Evolutionary conservation across 2,888 invertebrate genomes (phyloP).

Genomic region (Lordiphosa andalusiaca): DNA sequence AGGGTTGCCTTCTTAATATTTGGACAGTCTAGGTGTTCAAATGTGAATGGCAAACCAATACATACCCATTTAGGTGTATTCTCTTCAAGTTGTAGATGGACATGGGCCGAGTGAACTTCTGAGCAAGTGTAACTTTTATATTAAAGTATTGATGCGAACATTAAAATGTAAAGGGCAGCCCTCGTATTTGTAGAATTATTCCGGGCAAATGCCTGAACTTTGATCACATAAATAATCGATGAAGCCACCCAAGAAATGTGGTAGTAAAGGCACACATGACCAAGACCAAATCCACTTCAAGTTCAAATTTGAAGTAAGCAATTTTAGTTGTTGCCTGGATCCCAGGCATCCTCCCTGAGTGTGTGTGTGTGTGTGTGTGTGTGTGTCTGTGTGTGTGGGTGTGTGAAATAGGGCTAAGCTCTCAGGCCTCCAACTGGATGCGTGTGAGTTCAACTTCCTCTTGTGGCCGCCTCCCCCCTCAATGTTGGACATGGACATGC

Average conservation of each 20-base stretch:
- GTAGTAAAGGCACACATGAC: slow-evolving; percentile 8
- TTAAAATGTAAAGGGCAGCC: too few relatives aligned
- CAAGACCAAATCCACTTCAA: slow-evolving; percentile 15
- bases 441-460: slow-evolving; percentile 23
- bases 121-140: too few relatives aligned
- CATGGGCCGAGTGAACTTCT: too few relatives aligned
- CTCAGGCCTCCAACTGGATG: slow-evolving; percentile 20
- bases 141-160: too few relatives aligned
- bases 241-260: not conserved
- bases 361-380: slow-evolving; percentile 13
- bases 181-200: too few relatives aligned
- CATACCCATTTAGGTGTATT: too few relatives aligned
- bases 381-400: slow-evolving; percentile 48
- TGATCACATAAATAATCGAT: slow-evolving; percentile 1
- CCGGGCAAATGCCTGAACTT: not conserved
- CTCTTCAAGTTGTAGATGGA: too few relatives aligned
- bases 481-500: slow-evolving; percentile 32
- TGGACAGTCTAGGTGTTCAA: too few relatives aligned
- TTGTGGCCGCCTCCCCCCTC: slow-evolving; percentile 1
- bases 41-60: too few relatives aligned
- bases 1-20: too few relatives aligned
- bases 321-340: slow-evolving; percentile 25
- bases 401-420: slow-evolving; percentile 66
- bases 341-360: too few relatives aligned
- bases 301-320: slow-evolving; percentile 8